phyloP scores from a whole-genome alignment of 2,113 vertebrate genomes.

The Pangasianodon gigas region DNA sequence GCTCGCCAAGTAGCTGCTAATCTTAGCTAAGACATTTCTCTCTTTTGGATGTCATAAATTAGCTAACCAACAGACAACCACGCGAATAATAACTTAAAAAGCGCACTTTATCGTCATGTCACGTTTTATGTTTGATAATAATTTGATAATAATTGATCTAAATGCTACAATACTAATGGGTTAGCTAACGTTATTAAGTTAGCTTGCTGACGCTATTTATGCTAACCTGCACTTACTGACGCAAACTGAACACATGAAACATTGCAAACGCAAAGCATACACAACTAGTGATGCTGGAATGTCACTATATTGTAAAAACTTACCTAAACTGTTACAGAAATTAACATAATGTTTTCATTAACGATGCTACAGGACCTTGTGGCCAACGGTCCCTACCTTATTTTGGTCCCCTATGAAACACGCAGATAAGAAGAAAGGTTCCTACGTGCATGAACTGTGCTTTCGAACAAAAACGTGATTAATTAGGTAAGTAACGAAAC shows the following conservation, averaged over 20 bases:
- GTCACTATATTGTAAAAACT: not conserved
- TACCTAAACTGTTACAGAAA: constrained; percentile 33
- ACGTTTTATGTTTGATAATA: too few relatives aligned
- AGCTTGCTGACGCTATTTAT: not conserved
- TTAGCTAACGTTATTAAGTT: not conserved
- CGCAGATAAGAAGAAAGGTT: constrained; percentile 38
- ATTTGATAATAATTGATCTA: not conserved
- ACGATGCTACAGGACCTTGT: not conserved
- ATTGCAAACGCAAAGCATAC: not conserved
- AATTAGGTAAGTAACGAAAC: not conserved
- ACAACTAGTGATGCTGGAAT: not conserved
- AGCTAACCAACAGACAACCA: not conserved
- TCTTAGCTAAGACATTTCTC: not conserved
- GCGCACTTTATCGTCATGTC: not conserved
- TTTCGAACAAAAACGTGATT: not conserved
- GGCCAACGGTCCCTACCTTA: not conserved
- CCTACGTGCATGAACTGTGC: constrained; percentile 33
- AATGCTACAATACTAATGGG: not conserved
- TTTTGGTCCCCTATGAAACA: constrained; percentile 63
- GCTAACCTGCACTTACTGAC: not conserved
- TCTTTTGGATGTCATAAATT: not conserved
- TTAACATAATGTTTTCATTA: constrained; percentile 41
- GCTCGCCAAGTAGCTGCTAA: not conserved
- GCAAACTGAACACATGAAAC: not conserved
- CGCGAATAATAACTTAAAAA: not conserved